Conservation (phyloP, 2,888 invertebrate species). For the Dynastes tityus region DNA sequence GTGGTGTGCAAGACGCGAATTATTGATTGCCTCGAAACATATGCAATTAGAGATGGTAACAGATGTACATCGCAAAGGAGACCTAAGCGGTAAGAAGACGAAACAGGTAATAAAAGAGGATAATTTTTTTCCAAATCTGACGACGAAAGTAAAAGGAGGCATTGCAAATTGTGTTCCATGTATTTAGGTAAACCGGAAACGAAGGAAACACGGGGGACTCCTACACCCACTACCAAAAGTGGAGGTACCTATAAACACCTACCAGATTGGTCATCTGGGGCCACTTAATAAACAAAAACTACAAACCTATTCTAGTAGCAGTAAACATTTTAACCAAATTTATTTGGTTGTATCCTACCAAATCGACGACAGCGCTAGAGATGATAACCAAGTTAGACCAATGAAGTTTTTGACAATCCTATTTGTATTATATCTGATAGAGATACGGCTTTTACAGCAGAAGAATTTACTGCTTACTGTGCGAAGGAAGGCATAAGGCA, state of each 20-base stretch:
- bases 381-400: background rate
- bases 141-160: too few species aligned
- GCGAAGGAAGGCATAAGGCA: too few species aligned
- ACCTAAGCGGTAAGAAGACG: background rate
- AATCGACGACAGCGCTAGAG: background rate
- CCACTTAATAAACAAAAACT: background rate
- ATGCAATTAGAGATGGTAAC: too few species aligned
- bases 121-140: too few species aligned
- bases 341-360: background rate
- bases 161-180: too few species aligned
- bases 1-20: too few species aligned
- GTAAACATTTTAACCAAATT: background rate
- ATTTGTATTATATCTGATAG: too few species aligned
- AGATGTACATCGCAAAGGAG: too few species aligned
- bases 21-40: too few species aligned
- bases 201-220: background rate
- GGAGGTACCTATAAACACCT: conserved; percentile 32
- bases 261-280: conserved; percentile 29
- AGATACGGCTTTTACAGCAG: too few species aligned
- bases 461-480: too few species aligned
- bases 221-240: background rate
- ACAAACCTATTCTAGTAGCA: background rate
- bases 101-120: too few species aligned
- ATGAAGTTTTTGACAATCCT: background rate
- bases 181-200: background rate